Percentiles rank a stretch among this genome's conserved stretches.
These are phyloP conservation scores for Potamilus streckersoni DNA, from an alignment of 1,140 invertebrate genomes.

Conservation along the genomic window DNA sequence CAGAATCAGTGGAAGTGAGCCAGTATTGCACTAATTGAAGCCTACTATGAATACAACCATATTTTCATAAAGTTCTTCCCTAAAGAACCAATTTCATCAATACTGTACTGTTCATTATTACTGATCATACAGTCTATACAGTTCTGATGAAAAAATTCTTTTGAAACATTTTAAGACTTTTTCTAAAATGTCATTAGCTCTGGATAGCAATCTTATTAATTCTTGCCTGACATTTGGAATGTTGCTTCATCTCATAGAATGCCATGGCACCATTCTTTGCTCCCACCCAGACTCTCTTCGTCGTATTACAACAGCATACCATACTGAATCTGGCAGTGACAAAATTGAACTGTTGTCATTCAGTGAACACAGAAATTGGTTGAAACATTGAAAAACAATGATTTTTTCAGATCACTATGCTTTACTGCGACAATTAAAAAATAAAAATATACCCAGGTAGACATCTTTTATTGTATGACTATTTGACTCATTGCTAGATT, in stretches of 20 bases:
- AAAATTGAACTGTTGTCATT: background rate
- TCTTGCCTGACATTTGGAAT: slow-evolving; percentile 86
- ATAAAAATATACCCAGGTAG: too few species aligned
- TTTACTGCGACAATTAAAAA: too few species aligned
- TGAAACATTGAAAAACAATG: too few species aligned
- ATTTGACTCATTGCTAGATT: too few species aligned
- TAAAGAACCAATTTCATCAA: background rate
- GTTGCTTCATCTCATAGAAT: slow-evolving; percentile 94
- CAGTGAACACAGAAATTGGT: too few species aligned
- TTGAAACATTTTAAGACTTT: too few species aligned
- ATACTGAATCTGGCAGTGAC: slow-evolving; percentile 72
- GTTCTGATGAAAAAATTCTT: too few species aligned
- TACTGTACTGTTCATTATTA: background rate
- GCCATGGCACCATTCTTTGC: slow-evolving; percentile 91
- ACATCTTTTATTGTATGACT: too few species aligned
- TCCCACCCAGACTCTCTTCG: slow-evolving; percentile 95
- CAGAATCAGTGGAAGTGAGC: too few species aligned
- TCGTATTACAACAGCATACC: slow-evolving; percentile 88
- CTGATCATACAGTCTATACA: too few species aligned
- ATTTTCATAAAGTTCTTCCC: background rate
- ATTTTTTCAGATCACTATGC: too few species aligned
- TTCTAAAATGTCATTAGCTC: too few species aligned
- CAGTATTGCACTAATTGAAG: background rate
- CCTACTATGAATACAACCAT: background rate
- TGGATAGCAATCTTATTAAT: background rate